Percentiles rank a stretch among this genome's conserved stretches.
Conservation (phyloP, 2,888 invertebrate species). For the Halocaridina rubra region DNA sequence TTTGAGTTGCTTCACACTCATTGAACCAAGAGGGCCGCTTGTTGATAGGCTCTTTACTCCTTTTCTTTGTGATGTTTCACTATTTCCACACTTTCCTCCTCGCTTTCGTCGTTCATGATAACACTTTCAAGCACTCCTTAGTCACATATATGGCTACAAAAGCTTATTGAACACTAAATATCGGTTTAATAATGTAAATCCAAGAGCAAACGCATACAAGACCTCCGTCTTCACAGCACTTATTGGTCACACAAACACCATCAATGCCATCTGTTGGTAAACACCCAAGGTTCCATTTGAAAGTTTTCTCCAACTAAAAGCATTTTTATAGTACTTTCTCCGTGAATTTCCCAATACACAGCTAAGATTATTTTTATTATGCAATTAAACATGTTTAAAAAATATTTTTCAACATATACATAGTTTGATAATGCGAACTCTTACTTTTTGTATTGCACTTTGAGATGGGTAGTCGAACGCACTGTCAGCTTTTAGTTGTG, state of each 20-base stretch:
- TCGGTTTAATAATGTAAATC: not conserved
- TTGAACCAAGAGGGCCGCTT: conserved; percentile 61
- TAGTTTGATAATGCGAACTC: too few species aligned
- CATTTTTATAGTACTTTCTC: too few species aligned
- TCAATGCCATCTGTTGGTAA: conserved; percentile 61
- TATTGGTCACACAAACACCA: conserved; percentile 54
- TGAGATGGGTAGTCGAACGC: conserved; percentile 35
- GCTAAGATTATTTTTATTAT: too few species aligned
- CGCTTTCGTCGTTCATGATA: conserved; percentile 50
- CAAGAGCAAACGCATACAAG: not conserved
- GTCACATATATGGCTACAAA: not conserved
- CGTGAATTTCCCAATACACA: too few species aligned
- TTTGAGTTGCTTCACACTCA: conserved; percentile 59
- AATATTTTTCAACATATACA: too few species aligned
- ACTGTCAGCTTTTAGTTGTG: not conserved
- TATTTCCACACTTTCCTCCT: conserved; percentile 41
- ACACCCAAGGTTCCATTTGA: conserved; percentile 52
- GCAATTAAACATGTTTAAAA: too few species aligned
- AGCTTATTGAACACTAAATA: conserved; percentile 5
- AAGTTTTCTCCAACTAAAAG: too few species aligned
- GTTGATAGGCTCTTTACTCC: conserved; percentile 45
- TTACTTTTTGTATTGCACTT: not conserved
- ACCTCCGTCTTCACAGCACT: conserved; percentile 38
- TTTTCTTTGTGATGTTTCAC: conserved; percentile 32
- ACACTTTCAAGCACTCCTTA: not conserved